phyloP scores from a whole-genome alignment of 2,113 vertebrate species.

The Arenaria interpres region DNA sequence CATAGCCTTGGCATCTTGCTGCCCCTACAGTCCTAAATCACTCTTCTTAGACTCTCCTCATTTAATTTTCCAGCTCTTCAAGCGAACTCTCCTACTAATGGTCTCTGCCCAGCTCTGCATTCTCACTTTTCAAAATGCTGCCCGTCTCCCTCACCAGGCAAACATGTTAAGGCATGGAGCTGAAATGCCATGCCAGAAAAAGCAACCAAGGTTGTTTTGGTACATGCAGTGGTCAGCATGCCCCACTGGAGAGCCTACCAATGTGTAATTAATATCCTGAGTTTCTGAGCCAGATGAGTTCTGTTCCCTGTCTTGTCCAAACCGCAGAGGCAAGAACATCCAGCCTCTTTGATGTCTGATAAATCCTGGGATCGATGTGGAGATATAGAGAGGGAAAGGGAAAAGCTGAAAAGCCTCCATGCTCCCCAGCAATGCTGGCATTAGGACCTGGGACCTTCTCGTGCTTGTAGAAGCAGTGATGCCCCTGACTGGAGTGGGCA shows the following conservation, averaged over 20 bases:
- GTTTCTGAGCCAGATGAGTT: neutral
- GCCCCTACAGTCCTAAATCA: slow-evolving; percentile 10
- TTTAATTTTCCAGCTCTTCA: slow-evolving; percentile 28
- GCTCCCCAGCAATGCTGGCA: neutral
- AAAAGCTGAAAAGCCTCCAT: neutral
- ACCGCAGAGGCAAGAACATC: neutral
- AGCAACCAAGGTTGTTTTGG: slow-evolving; percentile 27
- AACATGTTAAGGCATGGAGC: neutral
- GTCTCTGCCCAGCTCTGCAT: neutral
- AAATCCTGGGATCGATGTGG: fast-evolving
- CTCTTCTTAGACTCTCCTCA: neutral
- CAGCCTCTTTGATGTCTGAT: neutral
- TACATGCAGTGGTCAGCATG: slow-evolving; percentile 2
- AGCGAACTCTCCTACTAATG: neutral
- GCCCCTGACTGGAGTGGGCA: neutral
- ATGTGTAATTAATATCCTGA: neutral
- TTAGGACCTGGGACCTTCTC: neutral
- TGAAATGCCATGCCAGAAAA: slow-evolving; percentile 29
- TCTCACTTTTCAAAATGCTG: neutral
- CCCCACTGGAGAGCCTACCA: neutral
- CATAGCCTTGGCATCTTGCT: slow-evolving; percentile 7
- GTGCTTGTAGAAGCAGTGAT: neutral
- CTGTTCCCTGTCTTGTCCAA: neutral
- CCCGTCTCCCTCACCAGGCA: neutral
- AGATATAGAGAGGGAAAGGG: neutral